Percentiles rank a stretch among this genome's conserved stretches.
Conservation (phyloP, 1,140 invertebrate species). For the Phymorhynchus buccinoides region DNA sequence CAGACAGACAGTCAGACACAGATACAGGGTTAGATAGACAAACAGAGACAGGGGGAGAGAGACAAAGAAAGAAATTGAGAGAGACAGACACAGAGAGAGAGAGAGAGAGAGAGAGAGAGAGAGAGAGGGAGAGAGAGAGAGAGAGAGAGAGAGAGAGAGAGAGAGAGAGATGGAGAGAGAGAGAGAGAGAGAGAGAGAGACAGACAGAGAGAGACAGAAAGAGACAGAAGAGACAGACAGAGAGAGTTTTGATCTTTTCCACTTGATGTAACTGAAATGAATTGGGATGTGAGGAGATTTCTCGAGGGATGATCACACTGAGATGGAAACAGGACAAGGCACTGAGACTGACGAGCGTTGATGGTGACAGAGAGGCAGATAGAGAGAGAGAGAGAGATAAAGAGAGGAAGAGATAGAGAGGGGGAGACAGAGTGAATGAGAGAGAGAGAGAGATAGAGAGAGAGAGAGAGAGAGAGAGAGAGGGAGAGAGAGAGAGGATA, state of each 20-base stretch:
- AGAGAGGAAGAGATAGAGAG: background rate
- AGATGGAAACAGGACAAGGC: no score
- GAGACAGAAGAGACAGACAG: no score
- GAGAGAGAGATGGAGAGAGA: conserved; percentile 10
- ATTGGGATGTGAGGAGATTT: no score
- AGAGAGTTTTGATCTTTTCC: no score
- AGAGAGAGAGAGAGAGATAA: background rate
- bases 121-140: background rate
- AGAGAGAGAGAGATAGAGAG: conserved; percentile 1
- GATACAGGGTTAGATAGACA: background rate
- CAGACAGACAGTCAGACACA: background rate
- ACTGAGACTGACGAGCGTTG: no score
- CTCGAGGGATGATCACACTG: no score
- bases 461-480: background rate
- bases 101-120: background rate
- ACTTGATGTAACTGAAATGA: no score
- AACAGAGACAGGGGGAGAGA: background rate
- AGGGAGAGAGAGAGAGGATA: background rate
- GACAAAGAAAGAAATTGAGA: background rate
- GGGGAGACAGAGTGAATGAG: background rate
- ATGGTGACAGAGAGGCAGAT: background rate
- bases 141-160: conserved; percentile 1
- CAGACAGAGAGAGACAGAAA: no score
- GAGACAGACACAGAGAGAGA: background rate
- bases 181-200: background rate